These are phyloP conservation scores for Caenorhabditis drosophilae DNA, from an alignment of 2,888 invertebrate species.

Conservation along the genomic window DNA sequence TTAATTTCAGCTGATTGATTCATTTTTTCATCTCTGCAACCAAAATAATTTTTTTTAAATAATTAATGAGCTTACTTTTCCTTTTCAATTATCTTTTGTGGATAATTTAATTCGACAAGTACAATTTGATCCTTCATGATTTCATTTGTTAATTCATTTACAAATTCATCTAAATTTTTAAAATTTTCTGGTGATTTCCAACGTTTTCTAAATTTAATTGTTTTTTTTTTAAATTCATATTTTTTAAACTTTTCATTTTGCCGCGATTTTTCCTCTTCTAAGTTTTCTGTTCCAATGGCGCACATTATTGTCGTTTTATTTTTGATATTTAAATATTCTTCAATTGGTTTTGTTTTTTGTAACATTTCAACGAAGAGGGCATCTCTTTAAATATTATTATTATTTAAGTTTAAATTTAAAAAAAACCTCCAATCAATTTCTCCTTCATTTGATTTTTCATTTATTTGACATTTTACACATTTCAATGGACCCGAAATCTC, in stretches of 20 bases:
- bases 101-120: slow-evolving; percentile 39
- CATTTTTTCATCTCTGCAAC: slow-evolving; percentile 2
- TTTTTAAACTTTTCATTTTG: background rate
- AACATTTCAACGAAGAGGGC: slow-evolving; percentile 2
- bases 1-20: slow-evolving; percentile 23
- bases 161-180: slow-evolving; percentile 14
- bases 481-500: slow-evolving; percentile 8
- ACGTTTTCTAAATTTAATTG: slow-evolving; percentile 32
- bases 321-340: slow-evolving; percentile 19
- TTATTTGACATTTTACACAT: slow-evolving; percentile 20
- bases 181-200: slow-evolving; percentile 14
- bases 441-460: slow-evolving; percentile 9
- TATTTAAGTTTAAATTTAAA: background rate
- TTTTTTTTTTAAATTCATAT: background rate
- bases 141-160: slow-evolving; percentile 25
- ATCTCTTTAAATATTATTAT: slow-evolving; percentile 6
- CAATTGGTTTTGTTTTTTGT: slow-evolving; percentile 6
- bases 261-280: background rate
- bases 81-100: slow-evolving; percentile 1
- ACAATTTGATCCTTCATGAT: slow-evolving; percentile 40
- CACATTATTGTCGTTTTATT: slow-evolving; percentile 21
- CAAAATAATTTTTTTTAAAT: background rate
- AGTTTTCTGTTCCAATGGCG: slow-evolving; percentile 9
- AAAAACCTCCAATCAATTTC: slow-evolving; percentile 43
- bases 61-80: background rate